phyloP scores from a whole-genome alignment of 2,888 invertebrate species.

The Sarcophaga rosellei region DNA sequence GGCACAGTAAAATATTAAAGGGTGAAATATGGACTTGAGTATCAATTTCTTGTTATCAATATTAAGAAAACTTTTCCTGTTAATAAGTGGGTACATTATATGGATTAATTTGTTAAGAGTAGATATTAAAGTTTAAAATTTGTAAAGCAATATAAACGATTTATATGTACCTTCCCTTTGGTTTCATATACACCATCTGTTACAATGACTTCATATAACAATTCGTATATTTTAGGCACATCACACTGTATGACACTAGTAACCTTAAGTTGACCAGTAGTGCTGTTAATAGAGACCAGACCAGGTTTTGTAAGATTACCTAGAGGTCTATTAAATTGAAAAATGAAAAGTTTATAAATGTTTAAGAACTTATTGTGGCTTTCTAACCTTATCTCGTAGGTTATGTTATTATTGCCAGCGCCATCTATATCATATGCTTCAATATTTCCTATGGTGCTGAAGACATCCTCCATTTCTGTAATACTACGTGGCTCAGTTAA shows the following conservation, averaged over 20 bases:
- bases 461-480: constrained; percentile 82
- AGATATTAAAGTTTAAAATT: not conserved
- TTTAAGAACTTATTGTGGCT: not conserved
- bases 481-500: constrained; percentile 81
- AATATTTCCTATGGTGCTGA: constrained; percentile 83
- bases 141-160: not conserved
- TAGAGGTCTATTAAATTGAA: constrained; percentile 56
- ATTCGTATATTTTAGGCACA: constrained; percentile 80
- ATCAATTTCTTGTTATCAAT: too few relatives aligned
- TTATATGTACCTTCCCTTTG: constrained; percentile 80
- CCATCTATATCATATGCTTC: constrained; percentile 85
- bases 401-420: constrained; percentile 83
- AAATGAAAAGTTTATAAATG: not conserved
- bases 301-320: constrained; percentile 78
- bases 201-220: constrained; percentile 83
- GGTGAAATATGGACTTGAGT: too few relatives aligned
- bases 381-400: constrained; percentile 83
- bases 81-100: too few relatives aligned
- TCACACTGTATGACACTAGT: constrained; percentile 83
- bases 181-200: constrained; percentile 81
- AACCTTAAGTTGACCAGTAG: constrained; percentile 83
- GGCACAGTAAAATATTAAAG: too few relatives aligned
- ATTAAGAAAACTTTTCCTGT: too few relatives aligned
- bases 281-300: constrained; percentile 82
- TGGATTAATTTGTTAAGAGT: too few relatives aligned